Base-by-base conservation (phyloP, 1,140 invertebrate species). In the Sycophaga agraensis region DNA sequence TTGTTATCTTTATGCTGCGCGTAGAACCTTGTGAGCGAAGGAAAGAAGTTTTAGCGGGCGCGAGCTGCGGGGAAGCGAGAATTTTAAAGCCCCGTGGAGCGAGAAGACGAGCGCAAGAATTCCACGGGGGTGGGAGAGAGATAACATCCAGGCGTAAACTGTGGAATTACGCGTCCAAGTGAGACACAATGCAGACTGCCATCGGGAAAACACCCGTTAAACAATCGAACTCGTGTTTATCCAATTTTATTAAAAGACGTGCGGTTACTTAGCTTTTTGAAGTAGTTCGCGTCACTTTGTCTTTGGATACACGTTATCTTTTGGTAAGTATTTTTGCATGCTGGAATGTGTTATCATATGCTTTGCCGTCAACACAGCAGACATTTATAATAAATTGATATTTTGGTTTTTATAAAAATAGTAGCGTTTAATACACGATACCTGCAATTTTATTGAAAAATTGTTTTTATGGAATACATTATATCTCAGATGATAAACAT, bases 1-100 rank as follows among this genome's bases (percentile, higher is more conserved):
- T 77, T 77, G 74, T 76, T 76, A 73, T 76, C 73, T 74, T 76
- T 76, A 73, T 73, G 60, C 69, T 65, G 22, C 68, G 69, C 24
- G 17, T 56, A 46, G 42, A 56, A 45, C 2, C 17, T 8, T 12
- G 57, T 51, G 63, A 45, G 54, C 55, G 59, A 66, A 62, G 64
- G 63, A 46, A 57, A 57, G 57, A 40, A 45, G 9, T 56, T 51
- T 7, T 51, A 12, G 49, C 34, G 16, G 28, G 34, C 16, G 21
- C n/a, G n/a, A n/a, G n/a, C n/a, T n/a, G n/a, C n/a, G n/a, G n/a
- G n/a, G n/a, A n/a, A n/a, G n/a, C n/a, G n/a, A n/a, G n/a, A n/a
- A 57, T 14, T 58, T 58, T 24, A 50, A 59, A 42, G 28, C 19
- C 12, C 21, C 0, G n/a, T n/a, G 0, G 17, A 51, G 17, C 4